Percentiles rank a stretch among this genome's conserved stretches.
Evolutionary conservation across 2,797 vertebrate species (phyloP).

Genomic region (Eutrigla gurnardus): DNA sequence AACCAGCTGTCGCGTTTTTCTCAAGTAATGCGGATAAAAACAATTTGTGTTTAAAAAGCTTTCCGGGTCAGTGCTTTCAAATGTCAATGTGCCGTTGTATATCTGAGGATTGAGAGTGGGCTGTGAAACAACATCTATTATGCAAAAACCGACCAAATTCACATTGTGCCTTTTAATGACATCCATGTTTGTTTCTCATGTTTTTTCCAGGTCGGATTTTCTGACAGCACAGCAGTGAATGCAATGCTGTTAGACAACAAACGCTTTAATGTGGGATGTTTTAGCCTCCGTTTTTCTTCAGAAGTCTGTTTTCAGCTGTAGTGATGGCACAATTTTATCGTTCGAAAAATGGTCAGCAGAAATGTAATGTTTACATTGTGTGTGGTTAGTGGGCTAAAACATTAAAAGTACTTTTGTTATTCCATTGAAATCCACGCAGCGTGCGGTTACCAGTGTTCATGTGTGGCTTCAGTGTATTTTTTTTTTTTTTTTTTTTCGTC

Average conservation of each 20-base stretch:
- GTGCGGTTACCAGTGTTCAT: constrained; percentile 26
- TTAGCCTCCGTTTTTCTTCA: constrained; percentile 31
- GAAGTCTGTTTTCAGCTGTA: constrained; percentile 44
- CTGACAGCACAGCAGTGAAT: constrained; percentile 77
- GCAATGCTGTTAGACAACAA: constrained; percentile 66
- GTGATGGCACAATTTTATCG: constrained; percentile 39
- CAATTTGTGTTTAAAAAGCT: constrained; percentile 16
- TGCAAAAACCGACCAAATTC: constrained; percentile 51
- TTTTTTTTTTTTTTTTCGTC: constrained; percentile 15
- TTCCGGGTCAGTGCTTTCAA: constrained; percentile 43
- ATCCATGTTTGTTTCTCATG: constrained; percentile 70
- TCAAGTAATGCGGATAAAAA: constrained; percentile 6
- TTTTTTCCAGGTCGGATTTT: constrained; percentile 79
- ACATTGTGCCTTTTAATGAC: constrained; percentile 65
- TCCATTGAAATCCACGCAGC: constrained; percentile 14
- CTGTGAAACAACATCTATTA: constrained; percentile 62
- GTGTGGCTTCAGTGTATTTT: constrained; percentile 47
- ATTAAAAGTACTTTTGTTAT: constrained; percentile 8
- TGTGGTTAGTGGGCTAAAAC: constrained; percentile 51
- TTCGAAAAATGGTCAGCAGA: constrained; percentile 76
- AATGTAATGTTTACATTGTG: constrained; percentile 60
- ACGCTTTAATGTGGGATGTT: constrained; percentile 61
- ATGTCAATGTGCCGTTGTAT: constrained; percentile 33
- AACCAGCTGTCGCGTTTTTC: not conserved
- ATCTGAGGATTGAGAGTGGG: constrained; percentile 70